Evolutionary conservation across 2,113 vertebrate species (phyloP), one percentile per base, ranked within the genome.

Genomic region (Ursus arctos): DNA sequence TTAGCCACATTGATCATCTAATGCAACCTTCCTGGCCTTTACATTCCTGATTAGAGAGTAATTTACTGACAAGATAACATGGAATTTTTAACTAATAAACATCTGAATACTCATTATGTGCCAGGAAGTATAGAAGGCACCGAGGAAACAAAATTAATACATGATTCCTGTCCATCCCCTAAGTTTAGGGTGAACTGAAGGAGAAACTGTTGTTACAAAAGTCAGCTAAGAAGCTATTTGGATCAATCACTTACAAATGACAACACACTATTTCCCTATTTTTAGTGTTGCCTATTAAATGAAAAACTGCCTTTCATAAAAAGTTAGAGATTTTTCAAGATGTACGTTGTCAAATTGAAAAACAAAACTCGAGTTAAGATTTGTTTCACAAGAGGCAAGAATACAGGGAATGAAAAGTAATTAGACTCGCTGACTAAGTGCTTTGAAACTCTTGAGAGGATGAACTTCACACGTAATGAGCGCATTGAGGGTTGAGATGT

Each of bases 281-380:
- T 96, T 88, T 33, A 93, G 4, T 74, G 49, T 81, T 65, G 80
- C 19, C 65, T 93, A 85, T 31, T 91, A 85, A 81, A 79, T 83
- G 72, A 90, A 95, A 91, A 59, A 51, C 14, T 69, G 19, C 0
- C 31, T 74, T 87, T 31, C 9, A 28, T 43, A 91, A 49, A 59
- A 83, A 90, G 21, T n/a, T 24, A 80, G 24, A 85, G 36, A 91
- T 77, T 80, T 83, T 63, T 95, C 65, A 83, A 67, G 16, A 88
- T 65, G 47, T 21, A 61, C 2, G 26, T n/a, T 47, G 72, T 89
- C 61, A 87, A 72, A 74, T 0, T 57, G 33, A 43, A 94, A 82
- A 96, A 57, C 0, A 53, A 92, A 57, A 49, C 43, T 26, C 14
- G 15, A 63, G 10, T 94, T 80, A 81, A 57, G 28, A 67, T 77